phyloP scores from a whole-genome alignment of 2,113 vertebrate species.

The Diphyllodes magnificus region DNA sequence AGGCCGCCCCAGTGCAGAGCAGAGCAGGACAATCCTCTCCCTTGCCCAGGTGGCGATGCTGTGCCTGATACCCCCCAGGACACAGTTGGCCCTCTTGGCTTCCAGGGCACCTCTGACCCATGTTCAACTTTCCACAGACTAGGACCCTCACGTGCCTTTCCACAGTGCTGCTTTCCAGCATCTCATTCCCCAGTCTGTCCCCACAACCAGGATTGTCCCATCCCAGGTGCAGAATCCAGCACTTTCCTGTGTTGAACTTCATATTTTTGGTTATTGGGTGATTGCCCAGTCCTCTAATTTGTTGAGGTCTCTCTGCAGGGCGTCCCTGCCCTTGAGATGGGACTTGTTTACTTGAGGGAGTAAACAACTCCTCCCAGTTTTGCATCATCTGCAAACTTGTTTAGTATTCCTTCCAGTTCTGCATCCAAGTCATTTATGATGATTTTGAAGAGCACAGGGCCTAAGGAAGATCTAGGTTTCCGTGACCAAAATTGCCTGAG shows the following conservation, averaged over 20 bases:
- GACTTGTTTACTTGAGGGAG: neutral
- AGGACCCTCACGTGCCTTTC: neutral
- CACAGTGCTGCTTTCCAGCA: neutral
- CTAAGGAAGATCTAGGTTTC: neutral
- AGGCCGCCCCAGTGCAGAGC: neutral
- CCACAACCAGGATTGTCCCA: neutral
- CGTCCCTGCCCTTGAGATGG: neutral
- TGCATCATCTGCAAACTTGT: neutral
- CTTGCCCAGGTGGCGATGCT: fast-evolving
- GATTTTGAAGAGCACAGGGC: neutral
- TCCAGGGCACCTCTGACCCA: neutral
- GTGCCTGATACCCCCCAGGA: neutral
- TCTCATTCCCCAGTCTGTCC: neutral
- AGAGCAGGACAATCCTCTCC: neutral
- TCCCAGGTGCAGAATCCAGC: neutral
- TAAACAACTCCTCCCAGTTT: neutral
- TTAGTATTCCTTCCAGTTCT: neutral
- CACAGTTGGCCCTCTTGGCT: neutral
- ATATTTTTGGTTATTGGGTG: neutral
- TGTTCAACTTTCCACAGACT: fast-evolving
- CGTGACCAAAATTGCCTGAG: neutral
- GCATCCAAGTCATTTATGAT: neutral
- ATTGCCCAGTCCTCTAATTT: neutral
- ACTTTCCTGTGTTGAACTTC: neutral
- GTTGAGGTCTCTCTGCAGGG: neutral